Conservation (phyloP, 2,888 invertebrate genomes). For the Coremacera marginata region DNA sequence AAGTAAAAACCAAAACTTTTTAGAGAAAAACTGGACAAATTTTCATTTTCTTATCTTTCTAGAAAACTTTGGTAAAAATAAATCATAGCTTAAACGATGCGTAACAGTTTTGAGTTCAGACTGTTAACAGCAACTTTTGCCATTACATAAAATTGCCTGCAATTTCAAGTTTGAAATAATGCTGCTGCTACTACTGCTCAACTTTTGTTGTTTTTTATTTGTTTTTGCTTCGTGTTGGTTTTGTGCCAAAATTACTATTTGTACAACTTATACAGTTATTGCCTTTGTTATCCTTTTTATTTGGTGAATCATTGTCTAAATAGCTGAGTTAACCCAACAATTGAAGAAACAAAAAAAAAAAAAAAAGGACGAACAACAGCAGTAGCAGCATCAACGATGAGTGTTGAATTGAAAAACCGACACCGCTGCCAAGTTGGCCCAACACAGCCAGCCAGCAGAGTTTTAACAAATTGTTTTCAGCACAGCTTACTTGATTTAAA, state of each 20-base stretch:
- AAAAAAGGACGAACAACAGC: not conserved
- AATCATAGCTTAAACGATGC: no score
- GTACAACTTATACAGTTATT: not conserved
- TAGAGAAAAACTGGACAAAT: no score
- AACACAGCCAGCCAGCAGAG: not conserved
- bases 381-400: not conserved
- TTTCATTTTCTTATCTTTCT: no score
- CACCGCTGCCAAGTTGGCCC: not conserved
- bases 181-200: not conserved
- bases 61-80: no score
- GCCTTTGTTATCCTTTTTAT: constrained; percentile 3
- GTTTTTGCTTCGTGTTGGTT: not conserved
- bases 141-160: not conserved
- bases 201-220: not conserved
- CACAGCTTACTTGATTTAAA: not conserved
- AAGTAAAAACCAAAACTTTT: no score
- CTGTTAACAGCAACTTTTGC: not conserved
- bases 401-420: constrained; percentile 16
- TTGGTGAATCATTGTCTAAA: constrained; percentile 8
- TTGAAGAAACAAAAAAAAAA: not conserved
- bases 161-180: not conserved
- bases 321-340: constrained; percentile 1
- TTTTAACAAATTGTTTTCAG: no score
- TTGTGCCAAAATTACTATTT: constrained; percentile 12
- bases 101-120: no score